Evolutionary conservation across 2,888 invertebrate species (phyloP), one percentile per base, ranked within the genome.

Genomic region (Drosophila nr. perissopoda): DNA sequence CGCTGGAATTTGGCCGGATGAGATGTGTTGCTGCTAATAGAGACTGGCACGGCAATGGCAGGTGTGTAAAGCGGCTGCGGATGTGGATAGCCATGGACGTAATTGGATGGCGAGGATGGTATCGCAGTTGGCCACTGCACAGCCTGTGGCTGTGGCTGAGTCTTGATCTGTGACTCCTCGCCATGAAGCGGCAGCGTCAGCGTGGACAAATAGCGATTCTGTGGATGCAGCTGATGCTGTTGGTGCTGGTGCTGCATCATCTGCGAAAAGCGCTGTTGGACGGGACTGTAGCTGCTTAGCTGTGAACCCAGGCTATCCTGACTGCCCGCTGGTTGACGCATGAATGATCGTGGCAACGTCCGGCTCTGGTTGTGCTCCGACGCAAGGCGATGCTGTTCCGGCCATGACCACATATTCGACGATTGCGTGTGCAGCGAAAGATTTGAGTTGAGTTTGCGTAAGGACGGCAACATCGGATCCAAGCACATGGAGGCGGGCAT

Each of bases 121-220:
- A 93, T 93, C 29, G 92, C 91, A 16, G 90, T 79, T 51, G 93
- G 93, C 93, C 93, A 93, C 36, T 93, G 92, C 3, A 93, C 90
- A 4, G 82, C 46, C 31, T 31, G 31, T 10, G 31, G 31, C 46
- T 82, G 46, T 48, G 82, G 46, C 57, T 49, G 52, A 21, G 38
- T n/a, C 40, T 51, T 56, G 2, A 16, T 18, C n/a, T 38, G 38
- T 16, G n/a, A 8, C 27, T 40, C 40, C 29, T 57, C 57, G 29
- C n/a, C 21, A 31, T 29, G 40, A 16, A 40, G 59, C 18, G 48
- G 51, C 10, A 52, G 56, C 33, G 53, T 74, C 62, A 83, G 40
- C 1, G 83, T 88, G 18, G 92, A 91, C 31, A 90, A 70, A 60
- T 88, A 87, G 4, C 79, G 86, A 8, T 77, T 74, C 61, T 84